Base-by-base conservation (phyloP, 2,113 vertebrate species). In the Pomatorhinus ruficollis region DNA sequence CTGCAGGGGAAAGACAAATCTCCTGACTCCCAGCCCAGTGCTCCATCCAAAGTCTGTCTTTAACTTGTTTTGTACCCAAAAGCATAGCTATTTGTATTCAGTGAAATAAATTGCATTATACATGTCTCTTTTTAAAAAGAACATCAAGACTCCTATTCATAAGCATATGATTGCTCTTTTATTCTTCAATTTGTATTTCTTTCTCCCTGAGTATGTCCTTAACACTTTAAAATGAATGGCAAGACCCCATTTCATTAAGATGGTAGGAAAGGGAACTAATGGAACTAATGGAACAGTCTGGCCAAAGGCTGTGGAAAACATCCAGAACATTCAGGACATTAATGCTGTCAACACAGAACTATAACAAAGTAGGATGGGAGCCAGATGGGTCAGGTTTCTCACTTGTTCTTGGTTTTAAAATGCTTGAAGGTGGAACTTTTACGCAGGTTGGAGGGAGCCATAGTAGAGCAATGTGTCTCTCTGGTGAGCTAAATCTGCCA, bases 381-480 rank as follows among this genome's bases (percentile, higher is more conserved):
- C 59, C 85, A 83, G 59, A 37, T 30, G 25, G 14, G n/a, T 80
- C 42, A 70, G 20, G 21, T 65, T 83, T 56, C 66, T 80, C 14
- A 12, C 19, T 69, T 53, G 23, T 42, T 84, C 44, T 82, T 78
- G n/a, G 5, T 53, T 89, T 77, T 59, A 31, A 39, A 83, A 39
- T 66, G 21, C 2, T 27, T 76, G 37, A 65, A 63, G 45, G 23
- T 30, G 17, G 40, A 72, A 88, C 42, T 85, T 45, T 27, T 23
- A 28, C 10, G 20, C 9, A 52, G 15, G 15, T 8, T 45, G 30
- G 56, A 94, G 54, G 37, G 35, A 86, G 19, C 14, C 16, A 6
- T 10, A 35, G 14, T 19, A 44, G 0, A 4, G 37, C 63, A 53
- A 4, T 18, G 9, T 0, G 0, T 54, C n/a, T n/a, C 57, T 40